Percentiles rank a stretch among this genome's conserved stretches.
phyloP scores from a whole-genome alignment of 2,888 invertebrate species.

The Glyphotaelius pellucidus region DNA sequence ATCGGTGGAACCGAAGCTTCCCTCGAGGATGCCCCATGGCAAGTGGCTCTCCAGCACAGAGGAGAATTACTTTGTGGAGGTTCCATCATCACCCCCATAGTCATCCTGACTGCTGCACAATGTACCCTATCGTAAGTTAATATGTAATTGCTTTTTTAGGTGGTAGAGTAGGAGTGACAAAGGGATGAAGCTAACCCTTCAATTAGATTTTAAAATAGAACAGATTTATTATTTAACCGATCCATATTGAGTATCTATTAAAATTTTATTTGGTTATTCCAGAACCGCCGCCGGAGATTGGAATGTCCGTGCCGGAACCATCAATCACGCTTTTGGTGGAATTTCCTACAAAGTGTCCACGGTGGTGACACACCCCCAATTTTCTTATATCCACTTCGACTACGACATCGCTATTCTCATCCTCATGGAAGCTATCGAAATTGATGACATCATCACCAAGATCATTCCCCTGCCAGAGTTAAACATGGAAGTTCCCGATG shows the following conservation, averaged over 20 bases:
- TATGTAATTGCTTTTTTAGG: neutral
- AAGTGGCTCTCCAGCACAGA: constrained; percentile 69
- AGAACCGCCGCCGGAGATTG: constrained; percentile 69
- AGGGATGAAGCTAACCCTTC: neutral
- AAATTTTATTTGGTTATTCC: neutral
- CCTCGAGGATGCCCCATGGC: constrained; percentile 73
- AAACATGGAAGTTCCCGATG: constrained; percentile 68
- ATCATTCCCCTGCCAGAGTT: constrained; percentile 51
- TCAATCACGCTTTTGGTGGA: constrained; percentile 71
- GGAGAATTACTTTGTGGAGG: constrained; percentile 74
- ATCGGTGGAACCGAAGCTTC: constrained; percentile 74
- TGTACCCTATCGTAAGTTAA: constrained; percentile 68
- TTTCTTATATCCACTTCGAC: constrained; percentile 67
- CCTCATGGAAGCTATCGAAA: constrained; percentile 22
- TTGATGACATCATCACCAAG: constrained; percentile 45
- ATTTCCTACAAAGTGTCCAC: constrained; percentile 69
- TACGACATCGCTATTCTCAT: constrained; percentile 52
- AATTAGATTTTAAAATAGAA: neutral
- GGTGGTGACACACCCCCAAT: constrained; percentile 70
- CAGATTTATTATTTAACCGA: neutral
- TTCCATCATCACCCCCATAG: constrained; percentile 69
- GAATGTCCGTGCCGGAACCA: constrained; percentile 66
- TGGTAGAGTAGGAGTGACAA: neutral
- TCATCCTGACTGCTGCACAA: constrained; percentile 74
- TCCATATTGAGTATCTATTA: neutral